Percentiles rank a stretch among this genome's conserved stretches.
Conservation (phyloP, 2,797 vertebrate genomes). For the Delichon dasypus region DNA sequence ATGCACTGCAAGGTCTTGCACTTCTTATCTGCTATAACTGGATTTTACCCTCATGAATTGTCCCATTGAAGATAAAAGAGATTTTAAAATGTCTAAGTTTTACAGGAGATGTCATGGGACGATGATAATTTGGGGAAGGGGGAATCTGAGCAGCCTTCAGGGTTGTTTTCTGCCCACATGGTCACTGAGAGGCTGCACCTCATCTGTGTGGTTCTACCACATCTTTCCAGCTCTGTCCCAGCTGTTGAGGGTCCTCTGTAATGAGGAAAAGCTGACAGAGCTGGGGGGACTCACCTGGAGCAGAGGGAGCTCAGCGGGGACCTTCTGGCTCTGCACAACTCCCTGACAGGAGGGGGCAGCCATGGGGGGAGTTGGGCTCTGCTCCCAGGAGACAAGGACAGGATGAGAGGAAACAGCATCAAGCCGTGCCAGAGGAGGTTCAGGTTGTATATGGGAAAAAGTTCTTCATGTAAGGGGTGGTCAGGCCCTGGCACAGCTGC, state of each 20-base stretch:
- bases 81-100: not conserved
- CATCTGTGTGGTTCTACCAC: not conserved
- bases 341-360: not conserved
- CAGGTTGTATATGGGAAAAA: not conserved
- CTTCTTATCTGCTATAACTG: not conserved
- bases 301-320: not conserved
- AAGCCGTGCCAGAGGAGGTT: not conserved
- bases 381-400: not conserved
- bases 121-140: not conserved
- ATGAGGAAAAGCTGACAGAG: not conserved
- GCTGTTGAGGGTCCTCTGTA: not conserved
- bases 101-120: not conserved
- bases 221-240: not conserved
- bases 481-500: not conserved
- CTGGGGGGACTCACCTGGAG: not conserved
- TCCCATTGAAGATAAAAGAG: not conserved
- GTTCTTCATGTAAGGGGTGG: not conserved
- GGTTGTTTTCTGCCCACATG: not conserved
- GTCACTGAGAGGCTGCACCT: not conserved
- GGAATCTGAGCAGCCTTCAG: not conserved
- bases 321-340: not conserved
- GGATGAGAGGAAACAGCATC: fast-evolving
- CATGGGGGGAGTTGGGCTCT: fast-evolving
- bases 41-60: not conserved
- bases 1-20: not conserved